Percentiles rank a stretch among this genome's conserved stretches.
These are phyloP conservation scores for Rutilus rutilus DNA, from an alignment of 2,113 vertebrate species.

Conservation along the genomic window DNA sequence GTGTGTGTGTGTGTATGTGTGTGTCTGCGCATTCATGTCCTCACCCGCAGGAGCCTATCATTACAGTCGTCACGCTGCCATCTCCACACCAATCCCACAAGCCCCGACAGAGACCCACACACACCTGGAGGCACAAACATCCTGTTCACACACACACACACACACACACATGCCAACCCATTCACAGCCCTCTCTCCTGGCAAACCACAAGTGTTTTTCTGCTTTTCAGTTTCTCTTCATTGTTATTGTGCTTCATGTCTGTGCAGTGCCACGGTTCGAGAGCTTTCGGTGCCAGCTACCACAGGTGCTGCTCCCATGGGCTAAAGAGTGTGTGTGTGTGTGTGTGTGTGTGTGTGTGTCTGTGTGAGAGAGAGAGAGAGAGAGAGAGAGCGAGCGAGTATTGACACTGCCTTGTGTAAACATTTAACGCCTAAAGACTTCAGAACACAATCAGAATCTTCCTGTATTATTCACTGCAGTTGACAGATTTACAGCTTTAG, in stretches of 20 bases:
- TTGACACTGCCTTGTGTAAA: constrained; percentile 23
- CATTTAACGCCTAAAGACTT: constrained; percentile 35
- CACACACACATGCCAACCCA: constrained; percentile 58
- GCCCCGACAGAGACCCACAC: constrained; percentile 67
- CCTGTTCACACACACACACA: constrained; percentile 68
- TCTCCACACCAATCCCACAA: constrained; percentile 64
- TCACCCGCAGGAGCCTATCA: constrained; percentile 81
- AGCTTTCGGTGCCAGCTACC: constrained; percentile 48
- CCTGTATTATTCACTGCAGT: constrained; percentile 5
- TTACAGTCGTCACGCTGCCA: constrained; percentile 72
- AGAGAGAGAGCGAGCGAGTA: constrained; percentile 24
- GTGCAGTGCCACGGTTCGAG: constrained; percentile 34
- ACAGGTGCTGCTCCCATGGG: constrained; percentile 49
- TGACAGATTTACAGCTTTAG: constrained; percentile 28
- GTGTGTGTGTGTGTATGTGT: too few species aligned
- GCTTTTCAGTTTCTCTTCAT: constrained; percentile 67
- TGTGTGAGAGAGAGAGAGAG: background rate
- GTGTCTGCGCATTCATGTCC: constrained; percentile 66
- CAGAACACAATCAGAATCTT: constrained; percentile 21
- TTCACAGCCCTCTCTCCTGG: constrained; percentile 43
- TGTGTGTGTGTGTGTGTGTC: too few species aligned
- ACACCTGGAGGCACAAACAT: constrained; percentile 71
- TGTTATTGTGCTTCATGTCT: constrained; percentile 61
- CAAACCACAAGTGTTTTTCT: constrained; percentile 67
- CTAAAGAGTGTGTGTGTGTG: background rate